phyloP scores from a whole-genome alignment of 2,888 invertebrate species.

The Itoplectis maculator region DNA sequence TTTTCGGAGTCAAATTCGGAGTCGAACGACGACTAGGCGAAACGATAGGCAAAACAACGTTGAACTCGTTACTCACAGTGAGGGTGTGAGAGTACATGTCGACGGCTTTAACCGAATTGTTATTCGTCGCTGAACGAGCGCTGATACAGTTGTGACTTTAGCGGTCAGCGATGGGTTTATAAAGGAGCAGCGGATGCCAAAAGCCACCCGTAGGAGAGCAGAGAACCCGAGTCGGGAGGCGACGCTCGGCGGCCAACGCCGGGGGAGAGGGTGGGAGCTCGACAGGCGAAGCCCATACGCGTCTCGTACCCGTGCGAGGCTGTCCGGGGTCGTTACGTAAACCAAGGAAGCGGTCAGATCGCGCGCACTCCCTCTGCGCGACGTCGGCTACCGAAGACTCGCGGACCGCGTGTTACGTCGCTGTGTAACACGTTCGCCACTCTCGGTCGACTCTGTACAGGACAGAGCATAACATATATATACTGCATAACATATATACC shows the following conservation, averaged over 20 bases:
- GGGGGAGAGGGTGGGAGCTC: conserved; percentile 70
- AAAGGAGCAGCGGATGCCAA: conserved; percentile 80
- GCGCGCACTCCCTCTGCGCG: conserved; percentile 70
- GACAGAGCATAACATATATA: neutral
- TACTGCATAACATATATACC: neutral
- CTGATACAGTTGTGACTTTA: conserved; percentile 81
- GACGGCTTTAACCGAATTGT: conserved; percentile 49
- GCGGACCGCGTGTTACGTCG: conserved; percentile 66
- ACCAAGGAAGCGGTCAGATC: conserved; percentile 80
- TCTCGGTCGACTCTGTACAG: neutral
- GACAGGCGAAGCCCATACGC: conserved; percentile 38
- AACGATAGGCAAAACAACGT: conserved; percentile 24
- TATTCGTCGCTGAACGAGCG: conserved; percentile 73
- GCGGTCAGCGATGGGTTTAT: conserved; percentile 81
- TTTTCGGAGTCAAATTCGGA: conserved; percentile 6
- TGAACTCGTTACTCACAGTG: conserved; percentile 78
- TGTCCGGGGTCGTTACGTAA: conserved; percentile 76
- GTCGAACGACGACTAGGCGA: neutral
- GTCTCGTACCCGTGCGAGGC: conserved; percentile 33
- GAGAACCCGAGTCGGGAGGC: conserved; percentile 68
- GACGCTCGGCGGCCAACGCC: too few relatives aligned
- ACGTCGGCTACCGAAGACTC: conserved; percentile 52
- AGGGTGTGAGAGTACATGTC: conserved; percentile 79
- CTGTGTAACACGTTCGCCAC: conserved; percentile 52
- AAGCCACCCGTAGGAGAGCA: conserved; percentile 74